These are phyloP conservation scores for Drosophila aff. DNA, from an alignment of 1,140 invertebrate species.

Conservation along the genomic window DNA sequence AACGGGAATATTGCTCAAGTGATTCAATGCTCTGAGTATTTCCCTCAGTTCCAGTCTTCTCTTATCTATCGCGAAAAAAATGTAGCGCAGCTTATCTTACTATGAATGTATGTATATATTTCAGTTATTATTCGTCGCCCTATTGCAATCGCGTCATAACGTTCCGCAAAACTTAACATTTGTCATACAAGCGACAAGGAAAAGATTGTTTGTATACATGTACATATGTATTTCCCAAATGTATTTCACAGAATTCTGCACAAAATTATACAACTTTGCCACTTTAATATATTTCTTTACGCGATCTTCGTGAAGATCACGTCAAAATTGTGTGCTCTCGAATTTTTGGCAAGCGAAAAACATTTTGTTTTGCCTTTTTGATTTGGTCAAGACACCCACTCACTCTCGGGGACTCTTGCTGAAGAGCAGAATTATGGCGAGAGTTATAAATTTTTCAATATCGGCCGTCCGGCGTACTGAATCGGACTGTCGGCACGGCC, in stretches of 20 bases:
- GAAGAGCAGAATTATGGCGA: slow-evolving; percentile 32
- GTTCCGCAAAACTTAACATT: slow-evolving; percentile 53
- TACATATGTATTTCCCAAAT: slow-evolving; percentile 24
- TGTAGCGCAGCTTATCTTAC: slow-evolving; percentile 63
- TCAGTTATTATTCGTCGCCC: slow-evolving; percentile 28
- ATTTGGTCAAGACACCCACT: slow-evolving; percentile 55
- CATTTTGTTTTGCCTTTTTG: slow-evolving; percentile 43
- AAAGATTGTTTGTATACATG: slow-evolving; percentile 37
- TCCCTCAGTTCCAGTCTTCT: slow-evolving; percentile 18
- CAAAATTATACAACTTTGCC: slow-evolving; percentile 56
- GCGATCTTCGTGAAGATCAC: slow-evolving; percentile 65
- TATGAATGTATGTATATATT: slow-evolving; percentile 37
- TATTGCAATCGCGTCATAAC: slow-evolving; percentile 59
- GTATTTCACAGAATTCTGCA: slow-evolving; percentile 56
- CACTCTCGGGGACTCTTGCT: slow-evolving; percentile 17
- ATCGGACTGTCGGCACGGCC: slow-evolving; percentile 48
- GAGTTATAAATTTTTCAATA: slow-evolving; percentile 62
- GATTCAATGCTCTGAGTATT: slow-evolving; percentile 40
- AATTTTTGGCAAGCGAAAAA: slow-evolving; percentile 55
- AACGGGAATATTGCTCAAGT: slow-evolving; percentile 15
- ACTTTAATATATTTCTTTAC: slow-evolving; percentile 43
- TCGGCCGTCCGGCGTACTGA: slow-evolving; percentile 58
- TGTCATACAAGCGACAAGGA: slow-evolving; percentile 47
- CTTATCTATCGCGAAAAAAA: slow-evolving; percentile 56
- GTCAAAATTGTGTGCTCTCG: slow-evolving; percentile 59